phyloP scores from a whole-genome alignment of 1,140 invertebrate species.

The Delia radicum region DNA sequence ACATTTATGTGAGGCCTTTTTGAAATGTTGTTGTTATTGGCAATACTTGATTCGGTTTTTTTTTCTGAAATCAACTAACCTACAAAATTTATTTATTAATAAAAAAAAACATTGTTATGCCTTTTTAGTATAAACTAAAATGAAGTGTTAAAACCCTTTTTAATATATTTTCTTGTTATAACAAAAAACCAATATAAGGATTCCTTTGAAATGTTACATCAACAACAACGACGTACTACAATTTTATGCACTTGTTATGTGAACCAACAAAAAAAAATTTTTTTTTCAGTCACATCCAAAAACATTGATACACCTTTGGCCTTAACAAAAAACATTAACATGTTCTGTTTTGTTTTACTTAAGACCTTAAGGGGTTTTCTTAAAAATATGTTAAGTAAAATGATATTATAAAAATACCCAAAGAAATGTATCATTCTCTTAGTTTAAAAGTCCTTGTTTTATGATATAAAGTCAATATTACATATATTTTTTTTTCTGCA shows the following conservation, averaged over 20 bases:
- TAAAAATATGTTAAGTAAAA: background rate
- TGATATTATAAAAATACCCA: background rate
- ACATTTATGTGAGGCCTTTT: constrained; percentile 9
- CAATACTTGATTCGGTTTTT: background rate
- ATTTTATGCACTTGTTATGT: background rate
- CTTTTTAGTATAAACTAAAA: background rate
- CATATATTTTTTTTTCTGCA: constrained; percentile 9
- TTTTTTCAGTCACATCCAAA: no score
- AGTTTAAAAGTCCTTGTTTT: background rate
- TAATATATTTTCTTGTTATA: background rate
- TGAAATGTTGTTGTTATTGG: constrained; percentile 5
- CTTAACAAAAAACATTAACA: no score
- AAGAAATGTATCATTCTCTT: constrained; percentile 14
- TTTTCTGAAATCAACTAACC: background rate
- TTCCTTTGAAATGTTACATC: constrained; percentile 13
- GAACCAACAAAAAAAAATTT: background rate
- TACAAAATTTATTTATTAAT: background rate
- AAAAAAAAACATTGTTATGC: background rate
- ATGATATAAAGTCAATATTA: background rate
- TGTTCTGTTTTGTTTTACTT: background rate
- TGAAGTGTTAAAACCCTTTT: constrained; percentile 20
- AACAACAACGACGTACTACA: background rate
- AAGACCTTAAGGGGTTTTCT: background rate
- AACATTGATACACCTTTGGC: no score
- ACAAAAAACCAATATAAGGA: background rate